Evolutionary conservation across 2,888 invertebrate species (phyloP), one percentile per base, ranked within the genome.

Genomic region (Lasioglossum morio): DNA sequence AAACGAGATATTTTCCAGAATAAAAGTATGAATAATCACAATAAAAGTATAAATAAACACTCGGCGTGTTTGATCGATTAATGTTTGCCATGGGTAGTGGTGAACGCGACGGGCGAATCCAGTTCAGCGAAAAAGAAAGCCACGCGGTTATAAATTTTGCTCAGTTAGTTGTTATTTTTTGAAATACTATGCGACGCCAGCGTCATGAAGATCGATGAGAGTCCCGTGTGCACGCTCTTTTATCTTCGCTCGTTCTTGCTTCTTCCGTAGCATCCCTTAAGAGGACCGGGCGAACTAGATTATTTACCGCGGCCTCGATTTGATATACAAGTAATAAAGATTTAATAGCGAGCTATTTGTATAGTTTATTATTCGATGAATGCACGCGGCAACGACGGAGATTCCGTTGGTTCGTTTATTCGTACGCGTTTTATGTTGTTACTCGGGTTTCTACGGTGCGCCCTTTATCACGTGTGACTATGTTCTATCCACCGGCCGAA

Each of bases 291-390:
- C 19, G 23, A n/a, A 46, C 69, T 77, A 72, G 78, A 75, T 86
- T 81, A 79, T 80, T 78, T 72, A 84, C 27, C 69, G 75, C 14
- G 27, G 43, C 16, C 34, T 46, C 27, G 57, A 74, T 82, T 85
- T 75, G 70, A 87, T 86, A 75, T 77, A 72, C 76, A 74, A 77
- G 70, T 82, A 85, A 82, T 85, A 86, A 81, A 86, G 82, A 79
- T 86, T 86, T 85, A 86, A 82, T 85, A 73, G 79, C 53, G 73
- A 40, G 43, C 77, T 81, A 85, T 85, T 82, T 79, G 70, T 82
- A 79, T 79, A 63, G 77, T 79, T 79, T 82, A 82, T 82, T 79
- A 87, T 86, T 75, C 72, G 27, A 23, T 40, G 57, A 81, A 43
- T 27, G 69, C 76, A 70, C 57, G 77, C 60, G 66, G 37, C 57